phyloP scores from a whole-genome alignment of 2,888 invertebrate genomes.

The Ferdinandea cuprea region DNA sequence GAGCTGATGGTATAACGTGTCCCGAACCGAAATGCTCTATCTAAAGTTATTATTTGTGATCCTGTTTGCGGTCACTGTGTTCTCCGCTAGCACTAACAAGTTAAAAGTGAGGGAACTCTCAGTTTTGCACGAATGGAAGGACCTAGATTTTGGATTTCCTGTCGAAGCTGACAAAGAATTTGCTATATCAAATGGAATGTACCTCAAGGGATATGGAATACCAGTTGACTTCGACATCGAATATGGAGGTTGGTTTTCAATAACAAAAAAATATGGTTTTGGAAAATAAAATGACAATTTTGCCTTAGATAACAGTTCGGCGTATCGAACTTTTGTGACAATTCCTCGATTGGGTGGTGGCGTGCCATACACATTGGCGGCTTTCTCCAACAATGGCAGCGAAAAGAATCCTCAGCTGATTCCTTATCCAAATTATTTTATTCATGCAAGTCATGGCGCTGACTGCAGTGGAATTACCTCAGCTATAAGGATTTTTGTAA shows the following conservation, averaged over 20 bases:
- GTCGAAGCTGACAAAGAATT: conserved; percentile 82
- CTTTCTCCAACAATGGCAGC: conserved; percentile 83
- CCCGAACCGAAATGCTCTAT: conserved; percentile 22
- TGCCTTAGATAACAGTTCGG: conserved; percentile 76
- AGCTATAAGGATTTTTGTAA: conserved; percentile 89
- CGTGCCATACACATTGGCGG: conserved; percentile 88
- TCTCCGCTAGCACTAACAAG: conserved; percentile 9
- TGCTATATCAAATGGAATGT: conserved; percentile 84
- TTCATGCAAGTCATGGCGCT: conserved; percentile 85
- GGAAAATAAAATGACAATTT: background rate
- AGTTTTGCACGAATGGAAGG: conserved; percentile 87
- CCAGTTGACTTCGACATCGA: conserved; percentile 84
- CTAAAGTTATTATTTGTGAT: conserved; percentile 16
- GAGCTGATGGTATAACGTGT: conserved; percentile 51
- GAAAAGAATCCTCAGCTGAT: conserved; percentile 83
- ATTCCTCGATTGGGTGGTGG: conserved; percentile 89
- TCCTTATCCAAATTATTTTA: conserved; percentile 87
- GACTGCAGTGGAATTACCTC: conserved; percentile 89
- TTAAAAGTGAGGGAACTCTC: conserved; percentile 40
- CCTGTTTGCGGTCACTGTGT: conserved; percentile 3
- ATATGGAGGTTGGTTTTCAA: conserved; percentile 77
- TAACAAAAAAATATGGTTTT: background rate
- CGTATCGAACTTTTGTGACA: conserved; percentile 87
- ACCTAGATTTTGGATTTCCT: conserved; percentile 87
- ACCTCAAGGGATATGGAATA: conserved; percentile 85